Percentiles rank a stretch among this genome's conserved stretches.
These are phyloP conservation scores for Neoseiulus cucumeris DNA, from an alignment of 1,140 invertebrate species.

Conservation along the genomic window DNA sequence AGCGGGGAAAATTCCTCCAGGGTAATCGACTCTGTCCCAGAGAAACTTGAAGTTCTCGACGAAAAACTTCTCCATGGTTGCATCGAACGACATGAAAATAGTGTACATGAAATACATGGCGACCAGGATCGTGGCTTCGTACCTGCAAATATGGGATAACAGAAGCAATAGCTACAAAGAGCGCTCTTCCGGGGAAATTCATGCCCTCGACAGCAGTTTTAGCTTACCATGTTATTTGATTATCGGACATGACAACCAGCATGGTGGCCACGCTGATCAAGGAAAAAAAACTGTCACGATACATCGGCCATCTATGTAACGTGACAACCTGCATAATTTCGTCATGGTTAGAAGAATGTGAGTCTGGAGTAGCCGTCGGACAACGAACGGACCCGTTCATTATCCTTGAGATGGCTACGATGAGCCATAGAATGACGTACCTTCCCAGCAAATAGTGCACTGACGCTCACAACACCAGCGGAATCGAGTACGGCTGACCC, in stretches of 20 bases:
- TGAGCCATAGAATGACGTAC: slow-evolving; percentile 34
- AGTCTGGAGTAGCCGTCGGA: no score
- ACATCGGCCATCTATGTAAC: slow-evolving; percentile 81
- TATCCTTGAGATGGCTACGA: no score
- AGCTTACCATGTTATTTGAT: slow-evolving; percentile 58
- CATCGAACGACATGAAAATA: slow-evolving; percentile 6
- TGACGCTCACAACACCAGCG: slow-evolving; percentile 75
- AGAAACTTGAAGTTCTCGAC: background rate
- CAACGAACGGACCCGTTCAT: no score
- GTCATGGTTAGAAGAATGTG: no score
- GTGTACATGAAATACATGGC: background rate
- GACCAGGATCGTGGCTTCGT: background rate
- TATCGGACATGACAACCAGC: slow-evolving; percentile 61
- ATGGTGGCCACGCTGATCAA: slow-evolving; percentile 67
- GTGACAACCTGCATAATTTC: slow-evolving; percentile 39
- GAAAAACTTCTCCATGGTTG: background rate
- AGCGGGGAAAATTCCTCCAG: background rate
- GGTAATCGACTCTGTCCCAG: background rate
- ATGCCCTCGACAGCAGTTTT: no score
- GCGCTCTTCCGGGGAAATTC: no score
- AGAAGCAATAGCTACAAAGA: no score
- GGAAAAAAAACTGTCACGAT: slow-evolving; percentile 81
- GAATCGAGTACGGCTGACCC: slow-evolving; percentile 85
- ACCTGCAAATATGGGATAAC: background rate
- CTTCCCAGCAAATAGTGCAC: slow-evolving; percentile 57